Percentiles rank a stretch among this genome's conserved stretches.
Conservation (phyloP, 2,113 vertebrate genomes). For the Callipepla squamata region DNA sequence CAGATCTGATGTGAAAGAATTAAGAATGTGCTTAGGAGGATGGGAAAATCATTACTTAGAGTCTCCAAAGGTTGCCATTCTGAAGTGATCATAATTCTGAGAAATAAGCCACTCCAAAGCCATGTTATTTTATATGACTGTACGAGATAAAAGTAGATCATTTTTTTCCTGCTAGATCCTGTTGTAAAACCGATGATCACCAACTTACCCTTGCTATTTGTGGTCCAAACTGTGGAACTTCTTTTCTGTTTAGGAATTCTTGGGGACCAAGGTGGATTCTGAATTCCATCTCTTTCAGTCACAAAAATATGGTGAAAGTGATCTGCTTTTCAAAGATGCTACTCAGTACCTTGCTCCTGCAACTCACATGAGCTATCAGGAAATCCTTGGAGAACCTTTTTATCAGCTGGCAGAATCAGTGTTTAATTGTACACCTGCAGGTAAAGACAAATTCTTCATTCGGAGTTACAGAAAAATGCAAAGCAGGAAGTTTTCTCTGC, state of each 20-base stretch:
- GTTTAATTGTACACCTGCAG: conserved; percentile 87
- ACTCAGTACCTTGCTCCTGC: conserved; percentile 82
- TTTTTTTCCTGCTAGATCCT: not conserved
- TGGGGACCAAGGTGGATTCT: conserved; percentile 68
- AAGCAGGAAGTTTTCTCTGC: not conserved
- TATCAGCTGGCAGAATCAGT: conserved; percentile 77
- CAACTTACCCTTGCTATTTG: not conserved
- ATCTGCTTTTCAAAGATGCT: conserved; percentile 89
- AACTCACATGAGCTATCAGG: conserved; percentile 79
- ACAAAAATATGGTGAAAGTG: conserved; percentile 82
- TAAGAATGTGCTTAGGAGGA: not conserved
- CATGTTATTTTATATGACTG: not conserved
- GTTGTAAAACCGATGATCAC: not conserved
- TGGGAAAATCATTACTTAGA: not conserved
- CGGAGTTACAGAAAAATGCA: not conserved
- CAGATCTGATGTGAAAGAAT: not conserved
- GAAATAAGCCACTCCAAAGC: not conserved
- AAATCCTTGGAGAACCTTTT: conserved; percentile 85
- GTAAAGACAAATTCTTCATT: conserved; percentile 64
- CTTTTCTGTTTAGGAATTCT: conserved; percentile 77
- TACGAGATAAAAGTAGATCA: not conserved
- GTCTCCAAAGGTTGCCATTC: not conserved
- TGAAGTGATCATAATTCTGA: not conserved
- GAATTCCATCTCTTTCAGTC: conserved; percentile 87
- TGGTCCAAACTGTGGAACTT: not conserved